Evolutionary conservation across 1,140 invertebrate genomes (phyloP), one percentile per base, ranked within the genome.

Genomic region (Cydia fagiglandana): DNA sequence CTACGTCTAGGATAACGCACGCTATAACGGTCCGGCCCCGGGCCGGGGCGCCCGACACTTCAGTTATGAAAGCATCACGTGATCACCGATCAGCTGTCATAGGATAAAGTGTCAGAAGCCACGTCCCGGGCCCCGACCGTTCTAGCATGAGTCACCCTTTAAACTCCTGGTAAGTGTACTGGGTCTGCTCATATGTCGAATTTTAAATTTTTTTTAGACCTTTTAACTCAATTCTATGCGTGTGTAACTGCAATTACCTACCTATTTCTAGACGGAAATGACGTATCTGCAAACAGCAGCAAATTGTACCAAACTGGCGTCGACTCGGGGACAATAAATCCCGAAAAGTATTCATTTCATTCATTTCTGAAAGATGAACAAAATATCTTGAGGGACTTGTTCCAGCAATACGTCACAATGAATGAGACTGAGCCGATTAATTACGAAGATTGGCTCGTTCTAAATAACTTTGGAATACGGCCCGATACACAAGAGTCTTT

Each of bases 401-500:
- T 85, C 68, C 61, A 73, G 24, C 82, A 89, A 77, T 87, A 85
- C 50, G 70, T 73, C 13, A 66, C 76, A 47, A 53, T 80, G 34
- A 88, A 91, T 75, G 78, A 53, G 64, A 88, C 78, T n/a, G 66
- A 83, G 6, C 79, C 81, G 56, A 76, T 86, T 81, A 85, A 83
- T 82, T 90, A 90, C 75, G 76, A 82, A 20, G 84, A 90, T 64
- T 90, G 86, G 84, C 82, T 89, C 17, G 77, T 90, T 74, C 84
- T 85, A 77, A 89, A 90, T 73, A 86, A 89, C 76, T 91, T 85
- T 61, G 86, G 86, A 0, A 81, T 90, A 78, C 61, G 89, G 17
- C 73, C 77, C 10, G 85, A 89, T 76, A 89, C 86, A 13, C 82
- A 89, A 28, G 86, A 88, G 78, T 91, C 85, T n/a, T 74, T 89